Base-by-base conservation (phyloP, 2,888 invertebrate genomes). In the Drosophila colorata region DNA sequence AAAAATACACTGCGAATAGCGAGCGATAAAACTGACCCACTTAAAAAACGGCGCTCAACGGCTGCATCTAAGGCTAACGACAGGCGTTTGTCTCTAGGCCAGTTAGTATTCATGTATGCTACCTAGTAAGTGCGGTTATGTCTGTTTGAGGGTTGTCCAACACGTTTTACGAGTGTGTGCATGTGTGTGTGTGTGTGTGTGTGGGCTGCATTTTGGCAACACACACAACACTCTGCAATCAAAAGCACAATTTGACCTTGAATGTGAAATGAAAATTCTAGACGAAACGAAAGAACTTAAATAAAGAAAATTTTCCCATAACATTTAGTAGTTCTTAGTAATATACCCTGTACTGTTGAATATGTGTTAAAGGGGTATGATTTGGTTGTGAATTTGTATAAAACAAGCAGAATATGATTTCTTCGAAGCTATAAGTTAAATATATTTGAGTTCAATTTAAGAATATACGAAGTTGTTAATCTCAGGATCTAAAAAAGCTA, bases 21-120 rank as follows among this genome's bases (percentile, higher is more conserved):
- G 61, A 47, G 71, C 80, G 85, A 88, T 89, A 83, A 88, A 85
- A 86, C 74, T 89, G 85, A 86, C 85, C 85, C 88, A 86, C 78
- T 89, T 85, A 64, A 56, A 38, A 38, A 18, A 9, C 25, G 35
- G 37, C 65, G 52, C 43, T 60, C 38, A 49, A 28, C 41, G 47
- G 65, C 49, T 69, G 64, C 71, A 65, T 37, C 51, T 66, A 43
- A 77, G 60, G 79, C 74, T 74, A 69, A 28, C 56, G 52, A 44
- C 67, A 73, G 58, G 51, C 56, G 48, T 43, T 37, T 38, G 67
- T 58, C 67, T 79, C 74, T 80, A 80, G 80, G 75, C 75, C 77
- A 76, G 77, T 60, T 47, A 68, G 44, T 68, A 47, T 64, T 47
- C 11, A 13, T 44, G 33, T 57, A 49, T 41, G 11, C 43, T 46